Evolutionary conservation across 2,113 vertebrate genomes (phyloP).

Genomic region (Sitta europaea): DNA sequence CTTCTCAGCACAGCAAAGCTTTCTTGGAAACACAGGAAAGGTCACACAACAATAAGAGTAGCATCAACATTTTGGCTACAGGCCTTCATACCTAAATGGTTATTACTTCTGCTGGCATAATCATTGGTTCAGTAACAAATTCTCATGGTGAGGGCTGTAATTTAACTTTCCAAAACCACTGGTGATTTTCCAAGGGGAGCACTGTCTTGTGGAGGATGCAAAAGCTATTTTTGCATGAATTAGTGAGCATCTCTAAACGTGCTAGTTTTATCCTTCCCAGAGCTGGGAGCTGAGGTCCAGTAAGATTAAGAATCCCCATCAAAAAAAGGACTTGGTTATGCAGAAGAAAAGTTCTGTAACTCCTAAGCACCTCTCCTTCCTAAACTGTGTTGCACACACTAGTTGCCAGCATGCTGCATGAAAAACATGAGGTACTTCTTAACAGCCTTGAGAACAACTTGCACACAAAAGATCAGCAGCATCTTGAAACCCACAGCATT

Average conservation of each 20-base stretch:
- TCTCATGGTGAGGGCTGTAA: not conserved
- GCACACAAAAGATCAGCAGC: not conserved
- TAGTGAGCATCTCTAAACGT: not conserved
- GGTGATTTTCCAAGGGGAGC: not conserved
- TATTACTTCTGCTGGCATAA: not conserved
- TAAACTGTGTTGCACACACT: not conserved
- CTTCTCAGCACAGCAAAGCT: constrained; percentile 26
- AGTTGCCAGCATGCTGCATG: not conserved
- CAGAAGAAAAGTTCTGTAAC: not conserved
- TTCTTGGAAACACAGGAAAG: constrained; percentile 45
- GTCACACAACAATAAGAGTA: constrained; percentile 28
- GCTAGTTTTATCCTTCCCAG: not conserved
- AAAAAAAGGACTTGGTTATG: not conserved
- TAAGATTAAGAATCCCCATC: not conserved
- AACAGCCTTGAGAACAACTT: not conserved
- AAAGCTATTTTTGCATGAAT: not conserved
- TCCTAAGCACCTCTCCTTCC: not conserved
- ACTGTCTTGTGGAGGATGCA: not conserved
- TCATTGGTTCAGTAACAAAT: not conserved
- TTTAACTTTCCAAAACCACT: not conserved
- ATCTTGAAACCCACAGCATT: not conserved
- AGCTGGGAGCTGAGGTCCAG: not conserved
- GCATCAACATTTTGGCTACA: constrained; percentile 47
- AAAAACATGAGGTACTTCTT: not conserved
- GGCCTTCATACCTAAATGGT: constrained; percentile 17